Conservation (phyloP, 2,888 invertebrate species). For the Mellilla xanthometata region DNA sequence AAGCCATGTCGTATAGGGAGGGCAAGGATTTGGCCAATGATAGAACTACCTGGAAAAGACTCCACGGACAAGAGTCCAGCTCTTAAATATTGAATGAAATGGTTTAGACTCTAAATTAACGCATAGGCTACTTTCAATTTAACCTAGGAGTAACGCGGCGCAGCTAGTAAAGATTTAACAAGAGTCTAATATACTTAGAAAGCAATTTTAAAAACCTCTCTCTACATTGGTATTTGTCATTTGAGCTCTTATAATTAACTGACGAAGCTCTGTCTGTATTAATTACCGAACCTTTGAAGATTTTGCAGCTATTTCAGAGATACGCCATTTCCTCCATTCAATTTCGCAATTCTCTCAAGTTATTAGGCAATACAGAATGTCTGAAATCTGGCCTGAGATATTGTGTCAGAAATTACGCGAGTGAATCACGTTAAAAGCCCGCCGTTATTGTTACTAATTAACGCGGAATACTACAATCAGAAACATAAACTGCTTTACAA, state of each 20-base stretch:
- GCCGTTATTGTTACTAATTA: constrained; percentile 13
- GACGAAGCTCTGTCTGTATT: background rate
- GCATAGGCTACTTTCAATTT: too few species aligned
- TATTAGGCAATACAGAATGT: background rate
- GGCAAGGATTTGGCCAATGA: too few species aligned
- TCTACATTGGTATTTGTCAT: too few species aligned
- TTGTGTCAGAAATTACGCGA: constrained; percentile 3
- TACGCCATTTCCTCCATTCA: background rate
- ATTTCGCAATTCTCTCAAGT: constrained; percentile 3
- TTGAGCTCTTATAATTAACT: background rate
- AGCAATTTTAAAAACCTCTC: too few species aligned
- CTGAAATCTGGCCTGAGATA: background rate
- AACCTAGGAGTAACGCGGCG: too few species aligned
- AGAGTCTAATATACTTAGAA: too few species aligned
- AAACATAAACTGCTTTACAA: constrained; percentile 15
- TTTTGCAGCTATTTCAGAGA: background rate
- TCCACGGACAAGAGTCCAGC: too few species aligned
- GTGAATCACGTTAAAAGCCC: constrained; percentile 1
- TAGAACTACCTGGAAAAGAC: too few species aligned
- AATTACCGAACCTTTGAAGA: background rate
- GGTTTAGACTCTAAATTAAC: too few species aligned
- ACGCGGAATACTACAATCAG: constrained; percentile 13
- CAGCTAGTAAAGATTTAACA: too few species aligned
- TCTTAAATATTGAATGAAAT: too few species aligned
- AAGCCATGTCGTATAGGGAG: too few species aligned